Percentiles rank a stretch among this genome's conserved stretches.
Evolutionary conservation across 2,113 vertebrate species (phyloP).

Genomic region (Pimephales promelas): DNA sequence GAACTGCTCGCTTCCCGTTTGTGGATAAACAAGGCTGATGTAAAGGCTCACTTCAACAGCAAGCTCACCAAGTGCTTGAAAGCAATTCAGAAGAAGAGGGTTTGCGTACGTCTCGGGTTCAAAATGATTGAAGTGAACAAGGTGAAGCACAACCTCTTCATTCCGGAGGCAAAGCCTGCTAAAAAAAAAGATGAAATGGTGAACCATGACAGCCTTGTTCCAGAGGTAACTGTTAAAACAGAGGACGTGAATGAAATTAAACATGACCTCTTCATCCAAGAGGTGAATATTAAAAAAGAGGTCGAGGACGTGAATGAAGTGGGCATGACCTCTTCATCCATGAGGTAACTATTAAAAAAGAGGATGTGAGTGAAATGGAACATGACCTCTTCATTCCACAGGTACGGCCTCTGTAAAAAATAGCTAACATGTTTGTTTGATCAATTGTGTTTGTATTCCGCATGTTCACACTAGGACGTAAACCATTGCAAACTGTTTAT

Average conservation of each 20-base stretch:
- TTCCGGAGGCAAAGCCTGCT: conserved; percentile 47
- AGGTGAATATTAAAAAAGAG: conserved; percentile 5
- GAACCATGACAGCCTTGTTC: background rate
- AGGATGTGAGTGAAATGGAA: conserved; percentile 15
- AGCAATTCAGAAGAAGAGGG: conserved; percentile 51
- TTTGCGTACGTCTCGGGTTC: conserved; percentile 55
- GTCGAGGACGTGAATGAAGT: background rate
- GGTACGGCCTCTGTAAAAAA: background rate
- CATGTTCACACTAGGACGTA: conserved; percentile 40
- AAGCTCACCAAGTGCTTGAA: conserved; percentile 66
- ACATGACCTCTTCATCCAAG: background rate
- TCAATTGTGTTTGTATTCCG: conserved; percentile 37
- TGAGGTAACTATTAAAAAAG: background rate
- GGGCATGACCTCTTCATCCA: background rate
- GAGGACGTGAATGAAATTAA: background rate
- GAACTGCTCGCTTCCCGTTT: conserved; percentile 77
- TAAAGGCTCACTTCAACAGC: conserved; percentile 80
- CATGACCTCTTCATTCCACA: background rate
- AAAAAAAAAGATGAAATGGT: background rate
- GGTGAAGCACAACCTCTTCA: conserved; percentile 53
- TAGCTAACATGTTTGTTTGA: background rate
- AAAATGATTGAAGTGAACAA: conserved; percentile 59
- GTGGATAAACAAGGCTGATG: conserved; percentile 79
- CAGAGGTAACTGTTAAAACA: conserved; percentile 1
- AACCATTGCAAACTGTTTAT: conserved; percentile 28